Conservation (phyloP, 2,797 vertebrate species). For the Helarctos malayanus region DNA sequence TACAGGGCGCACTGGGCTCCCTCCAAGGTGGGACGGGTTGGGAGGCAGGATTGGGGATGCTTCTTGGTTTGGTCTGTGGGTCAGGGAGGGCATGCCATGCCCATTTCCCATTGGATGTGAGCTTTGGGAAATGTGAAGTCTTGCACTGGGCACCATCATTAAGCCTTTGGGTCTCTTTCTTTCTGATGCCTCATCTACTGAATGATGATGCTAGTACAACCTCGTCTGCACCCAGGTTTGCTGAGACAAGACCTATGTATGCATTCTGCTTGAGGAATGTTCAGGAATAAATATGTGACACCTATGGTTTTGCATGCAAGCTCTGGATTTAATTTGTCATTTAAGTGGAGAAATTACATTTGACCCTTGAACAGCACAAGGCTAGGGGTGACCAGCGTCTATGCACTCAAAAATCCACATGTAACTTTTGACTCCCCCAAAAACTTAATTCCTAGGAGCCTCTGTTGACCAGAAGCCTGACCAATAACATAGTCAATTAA, state of each 20-base stretch:
- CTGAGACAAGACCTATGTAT: rapidly evolving
- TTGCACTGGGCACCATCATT: rapidly evolving
- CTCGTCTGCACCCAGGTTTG: rapidly evolving
- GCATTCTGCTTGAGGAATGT: not conserved
- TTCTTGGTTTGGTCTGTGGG: not conserved
- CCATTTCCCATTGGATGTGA: not conserved
- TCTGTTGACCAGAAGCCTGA: not conserved
- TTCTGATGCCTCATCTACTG: not conserved
- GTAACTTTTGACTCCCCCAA: not conserved
- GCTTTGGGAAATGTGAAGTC: rapidly evolving
- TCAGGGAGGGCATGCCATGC: rapidly evolving
- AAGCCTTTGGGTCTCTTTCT: not conserved
- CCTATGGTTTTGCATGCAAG: not conserved
- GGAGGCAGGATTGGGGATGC: not conserved
- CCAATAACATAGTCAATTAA: not conserved
- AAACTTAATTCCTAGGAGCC: not conserved
- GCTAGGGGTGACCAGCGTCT: not conserved
- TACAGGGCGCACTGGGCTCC: rapidly evolving
- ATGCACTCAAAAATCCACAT: not conserved
- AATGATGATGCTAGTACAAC: not conserved
- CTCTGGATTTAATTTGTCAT: rapidly evolving
- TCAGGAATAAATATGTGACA: too few species aligned
- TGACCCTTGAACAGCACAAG: not conserved
- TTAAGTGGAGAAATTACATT: not conserved
- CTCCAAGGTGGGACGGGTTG: not conserved